These are phyloP conservation scores for Tholera decimalis DNA, from an alignment of 2,888 invertebrate species.

Conservation along the genomic window DNA sequence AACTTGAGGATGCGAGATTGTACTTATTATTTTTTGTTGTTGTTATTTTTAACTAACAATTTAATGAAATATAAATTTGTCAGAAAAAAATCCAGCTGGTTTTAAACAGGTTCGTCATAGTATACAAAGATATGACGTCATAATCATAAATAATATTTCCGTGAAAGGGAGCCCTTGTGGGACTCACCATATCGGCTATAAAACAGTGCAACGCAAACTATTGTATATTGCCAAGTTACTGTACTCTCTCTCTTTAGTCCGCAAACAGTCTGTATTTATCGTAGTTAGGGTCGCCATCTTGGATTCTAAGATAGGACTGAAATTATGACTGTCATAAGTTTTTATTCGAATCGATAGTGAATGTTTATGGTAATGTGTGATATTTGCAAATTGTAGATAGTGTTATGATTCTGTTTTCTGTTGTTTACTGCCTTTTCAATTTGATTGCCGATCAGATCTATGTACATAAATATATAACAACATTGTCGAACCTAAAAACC, in stretches of 20 bases:
- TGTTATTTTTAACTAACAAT: background rate
- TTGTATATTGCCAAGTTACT: slow-evolving; percentile 68
- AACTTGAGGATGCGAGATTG: no score
- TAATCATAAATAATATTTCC: background rate
- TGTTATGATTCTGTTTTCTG: slow-evolving; percentile 17
- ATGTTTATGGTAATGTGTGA: slow-evolving; percentile 44
- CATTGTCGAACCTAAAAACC: no score
- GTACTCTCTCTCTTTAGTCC: slow-evolving; percentile 62
- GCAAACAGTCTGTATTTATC: slow-evolving; percentile 75
- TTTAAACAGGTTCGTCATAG: background rate
- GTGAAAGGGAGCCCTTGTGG: slow-evolving; percentile 14
- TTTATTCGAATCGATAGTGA: slow-evolving; percentile 53
- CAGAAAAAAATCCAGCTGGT: background rate
- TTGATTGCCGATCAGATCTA: slow-evolving; percentile 16
- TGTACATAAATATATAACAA: no score
- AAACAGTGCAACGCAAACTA: slow-evolving; percentile 65
- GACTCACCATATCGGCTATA: slow-evolving; percentile 46
- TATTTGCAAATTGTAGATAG: slow-evolving; percentile 29
- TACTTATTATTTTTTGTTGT: no score
- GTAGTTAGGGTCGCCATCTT: slow-evolving; percentile 63
- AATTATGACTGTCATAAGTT: slow-evolving; percentile 54
- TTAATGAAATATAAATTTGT: background rate
- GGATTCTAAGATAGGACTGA: slow-evolving; percentile 31
- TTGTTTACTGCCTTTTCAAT: slow-evolving; percentile 15
- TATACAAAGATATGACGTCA: background rate